A percentile compares a stretch with the other conserved stretches of the same genome.
phyloP scores from a whole-genome alignment of 2,113 vertebrate genomes.

The Thunnus thynnus region DNA sequence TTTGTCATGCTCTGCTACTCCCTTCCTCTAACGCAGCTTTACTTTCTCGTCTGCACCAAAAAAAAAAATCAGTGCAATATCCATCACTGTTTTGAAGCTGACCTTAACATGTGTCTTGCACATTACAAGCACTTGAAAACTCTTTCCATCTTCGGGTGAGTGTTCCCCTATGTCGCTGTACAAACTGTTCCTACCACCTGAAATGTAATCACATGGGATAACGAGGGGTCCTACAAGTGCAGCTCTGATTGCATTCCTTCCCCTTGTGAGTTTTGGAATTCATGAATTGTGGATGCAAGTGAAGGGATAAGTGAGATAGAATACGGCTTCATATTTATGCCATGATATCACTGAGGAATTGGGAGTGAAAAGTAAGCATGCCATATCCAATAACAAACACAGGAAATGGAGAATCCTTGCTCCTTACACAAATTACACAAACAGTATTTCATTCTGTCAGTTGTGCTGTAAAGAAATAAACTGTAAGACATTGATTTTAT shows the following conservation, averaged over 20 bases:
- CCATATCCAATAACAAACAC: slow-evolving; percentile 15
- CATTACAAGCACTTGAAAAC: slow-evolving; percentile 42
- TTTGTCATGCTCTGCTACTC: slow-evolving; percentile 24
- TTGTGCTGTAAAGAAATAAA: slow-evolving; percentile 3
- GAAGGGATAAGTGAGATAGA: slow-evolving; percentile 10
- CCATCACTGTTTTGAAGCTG: slow-evolving; percentile 28
- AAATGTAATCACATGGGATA: slow-evolving; percentile 29
- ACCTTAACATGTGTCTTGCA: slow-evolving; percentile 53
- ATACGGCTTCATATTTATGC: slow-evolving; percentile 36
- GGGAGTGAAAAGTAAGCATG: slow-evolving; percentile 33
- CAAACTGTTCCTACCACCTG: slow-evolving; percentile 48
- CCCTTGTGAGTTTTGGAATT: slow-evolving; percentile 41
- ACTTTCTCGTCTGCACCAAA: slow-evolving; percentile 21
- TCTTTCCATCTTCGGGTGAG: slow-evolving; percentile 37
- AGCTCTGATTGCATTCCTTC: background rate
- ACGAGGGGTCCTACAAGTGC: background rate
- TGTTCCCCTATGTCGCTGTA: slow-evolving; percentile 34
- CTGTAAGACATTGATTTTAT: background rate
- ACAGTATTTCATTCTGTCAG: background rate
- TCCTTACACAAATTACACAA: slow-evolving; percentile 26
- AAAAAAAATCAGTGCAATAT: background rate
- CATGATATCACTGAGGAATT: slow-evolving; percentile 50
- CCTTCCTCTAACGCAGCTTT: slow-evolving; percentile 13
- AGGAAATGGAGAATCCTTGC: background rate
- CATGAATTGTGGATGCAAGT: background rate